Evolutionary conservation across 2,797 vertebrate species (phyloP).

Genomic region (Nyctibius grandis): DNA sequence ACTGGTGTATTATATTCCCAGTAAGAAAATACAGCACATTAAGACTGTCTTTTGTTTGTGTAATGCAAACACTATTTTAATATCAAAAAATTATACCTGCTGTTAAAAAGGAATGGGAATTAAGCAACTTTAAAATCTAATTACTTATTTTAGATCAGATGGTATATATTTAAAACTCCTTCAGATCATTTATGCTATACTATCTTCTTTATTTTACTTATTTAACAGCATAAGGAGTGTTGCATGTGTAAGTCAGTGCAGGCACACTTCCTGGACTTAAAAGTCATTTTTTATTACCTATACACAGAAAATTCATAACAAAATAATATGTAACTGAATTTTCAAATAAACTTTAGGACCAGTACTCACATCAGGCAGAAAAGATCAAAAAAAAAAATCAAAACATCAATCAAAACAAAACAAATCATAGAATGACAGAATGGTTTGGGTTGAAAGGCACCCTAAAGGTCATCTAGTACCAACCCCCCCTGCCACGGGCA

Average conservation of each 20-base stretch:
- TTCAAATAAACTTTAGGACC: neutral
- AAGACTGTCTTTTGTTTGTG: neutral
- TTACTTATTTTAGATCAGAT: neutral
- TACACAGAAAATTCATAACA: neutral
- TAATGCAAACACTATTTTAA: neutral
- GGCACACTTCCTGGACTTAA: neutral
- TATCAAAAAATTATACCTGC: neutral
- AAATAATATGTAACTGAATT: neutral
- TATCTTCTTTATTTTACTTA: neutral
- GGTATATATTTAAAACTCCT: neutral
- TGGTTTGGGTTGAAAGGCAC: neutral
- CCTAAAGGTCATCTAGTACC: neutral
- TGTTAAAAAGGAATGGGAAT: neutral
- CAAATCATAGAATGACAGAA: neutral
- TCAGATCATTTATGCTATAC: neutral
- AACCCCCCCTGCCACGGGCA: neutral
- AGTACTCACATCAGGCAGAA: neutral
- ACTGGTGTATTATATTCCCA: neutral
- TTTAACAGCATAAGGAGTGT: neutral
- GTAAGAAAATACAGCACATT: neutral
- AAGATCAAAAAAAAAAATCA: neutral
- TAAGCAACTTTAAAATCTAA: neutral
- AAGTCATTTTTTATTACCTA: neutral
- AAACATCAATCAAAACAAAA: neutral
- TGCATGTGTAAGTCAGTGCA: neutral